phyloP scores from a whole-genome alignment of 2,113 vertebrate genomes.

The Lipophrys pholis region DNA sequence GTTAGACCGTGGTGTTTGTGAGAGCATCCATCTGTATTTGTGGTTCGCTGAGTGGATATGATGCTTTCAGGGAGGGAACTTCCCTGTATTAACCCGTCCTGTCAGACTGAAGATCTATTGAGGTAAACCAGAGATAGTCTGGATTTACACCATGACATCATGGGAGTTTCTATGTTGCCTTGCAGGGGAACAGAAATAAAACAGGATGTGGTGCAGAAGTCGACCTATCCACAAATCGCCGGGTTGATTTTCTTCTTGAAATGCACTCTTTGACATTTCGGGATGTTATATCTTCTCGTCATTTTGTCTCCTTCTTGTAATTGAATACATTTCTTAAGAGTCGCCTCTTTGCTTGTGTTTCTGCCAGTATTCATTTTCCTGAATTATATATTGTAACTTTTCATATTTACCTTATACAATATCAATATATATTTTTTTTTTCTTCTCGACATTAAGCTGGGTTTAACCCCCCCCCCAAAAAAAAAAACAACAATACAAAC shows the following conservation, averaged over 20 bases:
- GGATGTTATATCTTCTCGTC: background rate
- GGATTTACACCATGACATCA: constrained; percentile 47
- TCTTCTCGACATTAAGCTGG: too few relatives aligned
- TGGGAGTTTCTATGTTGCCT: constrained; percentile 9
- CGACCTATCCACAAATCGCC: too few relatives aligned
- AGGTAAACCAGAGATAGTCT: constrained; percentile 53
- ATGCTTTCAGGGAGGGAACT: constrained; percentile 35
- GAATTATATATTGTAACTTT: too few relatives aligned
- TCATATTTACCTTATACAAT: too few relatives aligned
- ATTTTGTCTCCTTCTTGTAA: too few relatives aligned
- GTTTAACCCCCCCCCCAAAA: too few relatives aligned
- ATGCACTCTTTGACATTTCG: background rate
- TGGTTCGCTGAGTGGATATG: constrained; percentile 38
- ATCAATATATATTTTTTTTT: too few relatives aligned
- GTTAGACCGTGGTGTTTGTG: constrained; percentile 30
- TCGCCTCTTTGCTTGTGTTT: background rate
- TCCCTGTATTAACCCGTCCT: constrained; percentile 26
- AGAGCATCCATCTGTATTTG: constrained; percentile 54
- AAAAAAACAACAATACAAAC: too few relatives aligned
- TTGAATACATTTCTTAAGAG: too few relatives aligned
- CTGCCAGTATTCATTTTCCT: too few relatives aligned
- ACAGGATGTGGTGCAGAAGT: background rate
- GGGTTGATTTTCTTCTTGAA: background rate
- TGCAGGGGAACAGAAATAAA: background rate
- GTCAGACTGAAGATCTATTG: constrained; percentile 53